phyloP scores from a whole-genome alignment of 1,140 invertebrate species.

The Trichonephila clavata region DNA sequence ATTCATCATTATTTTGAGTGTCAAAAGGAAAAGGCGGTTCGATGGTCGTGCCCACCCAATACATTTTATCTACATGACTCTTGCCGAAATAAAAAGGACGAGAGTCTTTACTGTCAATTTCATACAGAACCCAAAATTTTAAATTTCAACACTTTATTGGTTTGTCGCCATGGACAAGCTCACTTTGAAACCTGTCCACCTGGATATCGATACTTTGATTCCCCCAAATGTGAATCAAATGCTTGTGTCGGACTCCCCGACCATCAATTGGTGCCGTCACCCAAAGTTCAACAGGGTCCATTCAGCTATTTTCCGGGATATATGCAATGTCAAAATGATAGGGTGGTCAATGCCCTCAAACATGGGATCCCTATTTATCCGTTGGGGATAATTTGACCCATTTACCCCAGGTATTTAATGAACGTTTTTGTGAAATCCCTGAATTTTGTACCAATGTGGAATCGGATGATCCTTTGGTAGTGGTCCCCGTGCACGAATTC shows the following conservation, averaged over 20 bases:
- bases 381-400: neutral
- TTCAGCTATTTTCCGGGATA: neutral
- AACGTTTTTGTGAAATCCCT: neutral
- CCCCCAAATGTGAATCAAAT: neutral
- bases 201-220: neutral
- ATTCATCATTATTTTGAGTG: neutral
- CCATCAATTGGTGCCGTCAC: neutral
- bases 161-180: neutral
- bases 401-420: conserved; percentile 36
- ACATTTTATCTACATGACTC: neutral
- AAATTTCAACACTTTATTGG: neutral
- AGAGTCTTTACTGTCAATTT: neutral
- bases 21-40: neutral
- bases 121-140: neutral
- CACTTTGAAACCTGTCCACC: neutral
- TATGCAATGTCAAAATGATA: neutral
- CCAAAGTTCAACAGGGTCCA: neutral
- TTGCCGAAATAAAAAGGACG: neutral
- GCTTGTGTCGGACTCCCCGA: neutral
- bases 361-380: neutral
- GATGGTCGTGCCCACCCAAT: neutral
- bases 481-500: neutral
- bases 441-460: conserved; percentile 19
- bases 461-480: neutral
- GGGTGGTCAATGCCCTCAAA: neutral